Base-by-base conservation (phyloP, 2,888 invertebrate genomes). In the Lamellibrachia columna region DNA sequence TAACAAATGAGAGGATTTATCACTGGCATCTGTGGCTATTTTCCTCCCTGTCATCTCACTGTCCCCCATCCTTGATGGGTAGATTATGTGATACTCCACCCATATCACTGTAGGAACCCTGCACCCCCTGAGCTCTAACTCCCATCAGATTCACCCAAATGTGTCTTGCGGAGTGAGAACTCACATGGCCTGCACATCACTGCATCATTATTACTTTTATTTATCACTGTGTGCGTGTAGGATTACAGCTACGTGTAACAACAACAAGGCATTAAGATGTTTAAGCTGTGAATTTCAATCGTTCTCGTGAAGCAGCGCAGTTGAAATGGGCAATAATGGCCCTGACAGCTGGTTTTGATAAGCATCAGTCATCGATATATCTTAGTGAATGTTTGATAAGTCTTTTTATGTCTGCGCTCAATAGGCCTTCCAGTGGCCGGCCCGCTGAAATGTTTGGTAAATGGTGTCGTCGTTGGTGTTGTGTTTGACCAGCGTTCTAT, bases 251-350 rank as follows among this genome's bases (percentile, higher is more conserved):
- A 75, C 4, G 75, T 75, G 75, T n/a, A 22, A 75, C 75, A 75
- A 75, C 75, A 75, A 75, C 75, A 75, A 22, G 75, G 22, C 75
- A 75, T 75, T 75, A 75, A 75, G 75, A 75, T 15, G 75, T 75
- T 75, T 75, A 75, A 75, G 75, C 75, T 75, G 75, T 75, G 75
- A 75, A 75, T 75, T 75, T 75, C 75, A 75, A 75, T 75, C 75
- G 75, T 75, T 75, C 22, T 22, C n/a, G n/a, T 6, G 3, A 22
- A 75, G 75, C 22, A n/a, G 75, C 75, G 22, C 22, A 75, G 75
- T 75, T 11, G 22, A 75, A 75, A 75, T 75, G 75, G 75, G 75
- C 75, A 75, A 75, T 75, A 75, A 75, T 75, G 75, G 2, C 75
- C 75, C 3, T n/a, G 22, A 22, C 75, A 75, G 75, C 75, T 75